phyloP scores from a whole-genome alignment of 2,113 vertebrate genomes.

The Ochotona princeps region DNA sequence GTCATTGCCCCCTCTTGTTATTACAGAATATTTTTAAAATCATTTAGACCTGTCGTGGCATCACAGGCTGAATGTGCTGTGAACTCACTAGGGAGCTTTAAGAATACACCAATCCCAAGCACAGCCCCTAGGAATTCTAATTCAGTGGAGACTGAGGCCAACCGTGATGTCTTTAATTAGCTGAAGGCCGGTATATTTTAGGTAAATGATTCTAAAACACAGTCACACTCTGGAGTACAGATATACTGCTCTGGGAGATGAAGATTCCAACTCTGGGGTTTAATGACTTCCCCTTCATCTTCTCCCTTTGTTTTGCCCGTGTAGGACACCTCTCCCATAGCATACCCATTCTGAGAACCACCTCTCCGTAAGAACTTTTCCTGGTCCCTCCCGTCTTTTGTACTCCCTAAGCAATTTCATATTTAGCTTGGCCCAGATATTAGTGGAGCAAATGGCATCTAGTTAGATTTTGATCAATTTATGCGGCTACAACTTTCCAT shows the following conservation, averaged over 20 bases:
- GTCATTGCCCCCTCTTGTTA: background rate
- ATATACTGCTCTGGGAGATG: background rate
- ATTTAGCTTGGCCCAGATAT: background rate
- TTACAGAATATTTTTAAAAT: too few relatives aligned
- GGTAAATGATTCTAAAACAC: background rate
- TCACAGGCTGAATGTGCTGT: background rate
- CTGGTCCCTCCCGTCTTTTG: background rate
- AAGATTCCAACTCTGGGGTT: background rate
- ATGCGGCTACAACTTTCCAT: background rate
- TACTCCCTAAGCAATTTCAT: background rate
- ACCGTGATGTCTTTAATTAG: too few relatives aligned
- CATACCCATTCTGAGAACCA: background rate
- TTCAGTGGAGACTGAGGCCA: background rate
- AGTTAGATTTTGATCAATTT: constrained; percentile 26
- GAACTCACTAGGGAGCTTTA: background rate
- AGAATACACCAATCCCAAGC: background rate
- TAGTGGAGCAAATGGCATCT: background rate
- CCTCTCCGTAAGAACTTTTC: background rate
- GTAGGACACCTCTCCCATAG: background rate
- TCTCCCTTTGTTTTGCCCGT: background rate
- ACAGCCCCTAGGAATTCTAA: background rate
- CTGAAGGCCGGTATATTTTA: too few relatives aligned
- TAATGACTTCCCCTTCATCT: background rate
- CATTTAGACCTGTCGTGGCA: background rate
- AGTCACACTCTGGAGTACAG: background rate